Conservation (phyloP, 2,888 invertebrate species). For the Formica aserva region DNA sequence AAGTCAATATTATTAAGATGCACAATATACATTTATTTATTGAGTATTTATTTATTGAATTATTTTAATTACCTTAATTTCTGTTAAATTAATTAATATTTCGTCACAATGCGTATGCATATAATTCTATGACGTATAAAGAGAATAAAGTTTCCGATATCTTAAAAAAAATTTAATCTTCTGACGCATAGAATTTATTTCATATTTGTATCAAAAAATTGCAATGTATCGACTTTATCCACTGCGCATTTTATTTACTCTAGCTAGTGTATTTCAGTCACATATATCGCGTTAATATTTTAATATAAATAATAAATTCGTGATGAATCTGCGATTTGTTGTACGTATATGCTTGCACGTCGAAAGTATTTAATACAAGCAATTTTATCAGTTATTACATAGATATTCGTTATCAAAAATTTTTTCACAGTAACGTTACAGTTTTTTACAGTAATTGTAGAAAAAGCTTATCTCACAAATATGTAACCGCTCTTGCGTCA, state of each 20-base stretch:
- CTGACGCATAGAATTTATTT: background rate
- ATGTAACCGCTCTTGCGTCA: constrained; percentile 1
- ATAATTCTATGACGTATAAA: background rate
- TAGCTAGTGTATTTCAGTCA: background rate
- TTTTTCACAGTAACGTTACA: background rate
- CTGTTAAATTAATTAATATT: background rate
- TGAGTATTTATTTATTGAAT: background rate
- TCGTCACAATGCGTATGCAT: background rate
- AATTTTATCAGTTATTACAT: constrained; percentile 15
- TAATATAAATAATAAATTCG: background rate
- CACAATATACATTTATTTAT: background rate
- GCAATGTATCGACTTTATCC: background rate
- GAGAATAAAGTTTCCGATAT: background rate
- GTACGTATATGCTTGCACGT: background rate
- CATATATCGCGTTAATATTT: background rate
- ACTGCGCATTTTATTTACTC: background rate
- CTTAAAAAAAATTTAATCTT: background rate
- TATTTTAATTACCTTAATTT: background rate
- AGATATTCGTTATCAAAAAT: background rate
- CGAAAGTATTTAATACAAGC: background rate
- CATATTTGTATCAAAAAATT: background rate
- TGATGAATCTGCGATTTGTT: background rate
- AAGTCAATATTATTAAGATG: background rate
- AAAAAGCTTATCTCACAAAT: background rate
- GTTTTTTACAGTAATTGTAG: background rate